Evolutionary conservation across 2,888 invertebrate genomes (phyloP).

Genomic region (Limnephilus lunatus): DNA sequence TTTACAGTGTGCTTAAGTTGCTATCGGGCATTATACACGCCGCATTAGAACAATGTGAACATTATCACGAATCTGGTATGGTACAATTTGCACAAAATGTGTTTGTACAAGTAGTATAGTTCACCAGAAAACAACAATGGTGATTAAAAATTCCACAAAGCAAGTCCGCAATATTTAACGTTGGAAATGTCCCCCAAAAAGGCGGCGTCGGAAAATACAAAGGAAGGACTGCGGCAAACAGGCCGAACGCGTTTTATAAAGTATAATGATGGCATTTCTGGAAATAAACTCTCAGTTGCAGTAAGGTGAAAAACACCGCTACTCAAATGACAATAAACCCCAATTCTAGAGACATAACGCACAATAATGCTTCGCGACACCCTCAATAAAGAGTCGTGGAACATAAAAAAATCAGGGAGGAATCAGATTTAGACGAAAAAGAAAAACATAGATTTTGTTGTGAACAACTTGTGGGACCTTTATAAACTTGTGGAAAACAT

Average conservation of each 20-base stretch:
- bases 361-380: background rate
- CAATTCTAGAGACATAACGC: slow-evolving; percentile 4
- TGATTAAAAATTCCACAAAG: slow-evolving; percentile 13
- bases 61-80: background rate
- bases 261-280: slow-evolving; percentile 22
- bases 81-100: background rate
- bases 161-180: background rate
- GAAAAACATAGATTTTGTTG: background rate
- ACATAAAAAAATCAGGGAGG: background rate
- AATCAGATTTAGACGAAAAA: background rate
- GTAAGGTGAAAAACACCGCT: background rate
- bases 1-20: too few species aligned
- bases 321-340: slow-evolving; percentile 8
- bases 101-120: background rate
- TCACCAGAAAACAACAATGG: background rate
- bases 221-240: background rate
- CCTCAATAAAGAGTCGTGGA: background rate
- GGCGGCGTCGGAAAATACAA: background rate
- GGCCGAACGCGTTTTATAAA: background rate
- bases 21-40: too few species aligned
- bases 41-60: too few species aligned
- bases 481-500: background rate
- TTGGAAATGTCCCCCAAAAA: slow-evolving; percentile 5
- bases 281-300: background rate
- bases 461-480: background rate